A percentile compares a stretch with the other conserved stretches of the same genome.
Conservation (phyloP, 1,140 invertebrate genomes). For the Atta cephalotes region DNA sequence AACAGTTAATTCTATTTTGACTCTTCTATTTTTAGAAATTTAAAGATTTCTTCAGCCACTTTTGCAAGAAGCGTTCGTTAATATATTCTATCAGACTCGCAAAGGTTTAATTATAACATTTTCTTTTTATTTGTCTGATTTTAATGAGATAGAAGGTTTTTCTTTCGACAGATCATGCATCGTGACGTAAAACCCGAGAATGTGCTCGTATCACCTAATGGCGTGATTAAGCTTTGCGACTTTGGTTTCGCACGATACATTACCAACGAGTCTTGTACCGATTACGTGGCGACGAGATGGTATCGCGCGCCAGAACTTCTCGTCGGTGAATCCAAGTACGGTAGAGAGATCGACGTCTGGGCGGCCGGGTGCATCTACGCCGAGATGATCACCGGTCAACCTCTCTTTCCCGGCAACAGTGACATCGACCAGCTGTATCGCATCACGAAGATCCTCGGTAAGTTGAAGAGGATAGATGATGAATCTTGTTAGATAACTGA, state of each 20-base stretch:
- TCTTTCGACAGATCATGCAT: constrained; percentile 92
- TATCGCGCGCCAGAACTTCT: constrained; percentile 95
- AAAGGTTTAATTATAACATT: neutral
- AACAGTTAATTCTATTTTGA: neutral
- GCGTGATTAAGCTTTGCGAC: constrained; percentile 95
- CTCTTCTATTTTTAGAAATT: neutral
- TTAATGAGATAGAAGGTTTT: neutral
- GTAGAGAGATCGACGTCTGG: constrained; percentile 95
- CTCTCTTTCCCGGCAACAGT: constrained; percentile 95
- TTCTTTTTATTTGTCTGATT: neutral
- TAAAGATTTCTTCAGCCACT: neutral
- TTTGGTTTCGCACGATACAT: constrained; percentile 94
- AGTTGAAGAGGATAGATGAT: constrained; percentile 47
- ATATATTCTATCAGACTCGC: neutral
- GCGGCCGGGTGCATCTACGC: constrained; percentile 95
- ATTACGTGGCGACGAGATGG: constrained; percentile 95
- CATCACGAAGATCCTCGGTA: constrained; percentile 92
- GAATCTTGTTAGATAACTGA: neutral
- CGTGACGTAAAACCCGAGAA: constrained; percentile 97
- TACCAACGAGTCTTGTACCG: constrained; percentile 91
- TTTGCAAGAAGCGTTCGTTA: neutral
- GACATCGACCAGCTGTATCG: constrained; percentile 96
- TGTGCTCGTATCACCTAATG: constrained; percentile 92
- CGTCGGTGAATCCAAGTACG: constrained; percentile 91
- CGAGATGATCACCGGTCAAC: constrained; percentile 94